phyloP scores from a whole-genome alignment of 2,888 invertebrate species.

The Monoplex corrugatus region DNA sequence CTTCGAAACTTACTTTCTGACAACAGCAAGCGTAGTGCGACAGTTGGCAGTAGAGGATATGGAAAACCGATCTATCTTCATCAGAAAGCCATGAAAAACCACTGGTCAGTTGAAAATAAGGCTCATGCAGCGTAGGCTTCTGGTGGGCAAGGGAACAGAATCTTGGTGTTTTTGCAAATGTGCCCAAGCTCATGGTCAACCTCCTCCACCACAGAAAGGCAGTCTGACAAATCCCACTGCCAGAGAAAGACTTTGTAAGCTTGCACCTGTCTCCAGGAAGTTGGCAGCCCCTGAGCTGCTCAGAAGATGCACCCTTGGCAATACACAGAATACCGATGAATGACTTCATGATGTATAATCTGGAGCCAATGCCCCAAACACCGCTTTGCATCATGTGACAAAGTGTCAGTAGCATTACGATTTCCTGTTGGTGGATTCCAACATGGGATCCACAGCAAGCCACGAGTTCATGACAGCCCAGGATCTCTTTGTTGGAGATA shows the following conservation, averaged over 20 bases:
- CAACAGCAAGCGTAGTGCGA: constrained; percentile 36
- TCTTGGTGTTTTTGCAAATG: constrained; percentile 51
- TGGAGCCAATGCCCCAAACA: constrained; percentile 47
- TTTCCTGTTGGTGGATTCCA: constrained; percentile 48
- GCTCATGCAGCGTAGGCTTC: constrained; percentile 36
- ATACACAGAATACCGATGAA: constrained; percentile 44
- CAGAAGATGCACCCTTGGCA: constrained; percentile 25
- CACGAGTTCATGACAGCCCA: constrained; percentile 37
- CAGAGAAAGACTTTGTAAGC: neutral
- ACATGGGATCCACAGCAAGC: constrained; percentile 42
- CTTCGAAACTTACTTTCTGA: constrained; percentile 33
- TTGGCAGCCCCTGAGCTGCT: constrained; percentile 34
- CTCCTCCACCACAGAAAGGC: constrained; percentile 4
- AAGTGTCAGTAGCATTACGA: constrained; percentile 14
- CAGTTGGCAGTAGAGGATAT: constrained; percentile 37
- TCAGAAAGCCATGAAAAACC: neutral
- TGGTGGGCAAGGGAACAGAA: constrained; percentile 12
- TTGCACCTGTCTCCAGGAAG: constrained; percentile 14
- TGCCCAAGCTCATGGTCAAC: constrained; percentile 34
- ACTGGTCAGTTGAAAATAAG: neutral
- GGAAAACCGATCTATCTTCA: neutral
- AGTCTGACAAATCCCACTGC: constrained; percentile 28
- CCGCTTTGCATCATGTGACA: constrained; percentile 25
- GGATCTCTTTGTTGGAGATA: constrained; percentile 34
- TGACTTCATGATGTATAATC: constrained; percentile 33